Conservation (phyloP, 2,888 invertebrate species). For the Adela reaumurella region DNA sequence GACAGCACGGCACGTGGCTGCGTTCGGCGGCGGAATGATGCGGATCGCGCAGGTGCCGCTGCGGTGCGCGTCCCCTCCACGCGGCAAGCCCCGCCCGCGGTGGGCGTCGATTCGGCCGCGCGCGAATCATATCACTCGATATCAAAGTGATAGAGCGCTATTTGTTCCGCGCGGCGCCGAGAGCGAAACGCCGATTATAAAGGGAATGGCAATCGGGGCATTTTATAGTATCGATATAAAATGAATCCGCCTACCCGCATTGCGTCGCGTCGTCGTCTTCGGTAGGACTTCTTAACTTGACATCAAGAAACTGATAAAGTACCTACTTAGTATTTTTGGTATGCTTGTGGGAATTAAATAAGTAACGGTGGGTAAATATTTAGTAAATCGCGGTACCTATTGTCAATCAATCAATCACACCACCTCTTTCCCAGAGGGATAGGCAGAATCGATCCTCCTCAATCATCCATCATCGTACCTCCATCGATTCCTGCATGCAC, state of each 20-base stretch:
- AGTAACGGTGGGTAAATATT: too few relatives aligned
- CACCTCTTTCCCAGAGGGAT: too few relatives aligned
- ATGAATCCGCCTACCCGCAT: background rate
- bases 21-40: slow-evolving; percentile 8
- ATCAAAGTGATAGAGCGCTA: slow-evolving; percentile 42
- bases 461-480: too few relatives aligned
- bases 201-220: background rate
- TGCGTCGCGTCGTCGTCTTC: background rate
- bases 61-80: slow-evolving; percentile 26
- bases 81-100: slow-evolving; percentile 32
- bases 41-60: slow-evolving; percentile 24
- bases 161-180: background rate
- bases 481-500: too few relatives aligned
- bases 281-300: background rate
- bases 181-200: background rate
- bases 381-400: too few relatives aligned
- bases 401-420: too few relatives aligned
- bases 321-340: too few relatives aligned
- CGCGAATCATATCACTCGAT: slow-evolving; percentile 48
- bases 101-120: slow-evolving; percentile 38
- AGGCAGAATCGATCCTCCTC: too few relatives aligned
- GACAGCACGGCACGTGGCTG: slow-evolving; percentile 4
- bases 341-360: too few relatives aligned
- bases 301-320: too few relatives aligned
- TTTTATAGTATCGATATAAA: background rate